phyloP scores from a whole-genome alignment of 2,113 vertebrate species.

The Ctenodactylus gundi region DNA sequence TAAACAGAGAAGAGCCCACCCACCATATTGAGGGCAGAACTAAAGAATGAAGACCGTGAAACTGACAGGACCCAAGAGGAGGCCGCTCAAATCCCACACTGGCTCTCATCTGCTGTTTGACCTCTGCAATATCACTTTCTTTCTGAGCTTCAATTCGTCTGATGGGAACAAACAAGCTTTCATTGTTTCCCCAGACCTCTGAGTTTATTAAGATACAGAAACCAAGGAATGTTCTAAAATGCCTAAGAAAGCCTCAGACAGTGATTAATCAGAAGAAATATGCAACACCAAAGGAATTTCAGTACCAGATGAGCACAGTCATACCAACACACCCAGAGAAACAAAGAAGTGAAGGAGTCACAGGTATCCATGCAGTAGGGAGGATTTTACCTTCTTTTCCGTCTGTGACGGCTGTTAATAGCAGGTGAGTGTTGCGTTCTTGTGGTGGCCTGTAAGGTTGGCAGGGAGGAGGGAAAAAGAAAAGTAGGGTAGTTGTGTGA shows the following conservation, averaged over 20 bases:
- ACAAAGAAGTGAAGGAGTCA: not conserved
- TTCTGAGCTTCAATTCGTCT: not conserved
- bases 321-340: not conserved
- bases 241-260: not conserved
- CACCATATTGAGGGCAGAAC: not conserved
- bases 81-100: accelerated
- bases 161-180: not conserved
- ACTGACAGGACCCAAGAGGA: not conserved
- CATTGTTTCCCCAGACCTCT: not conserved
- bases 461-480: not conserved
- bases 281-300: not conserved
- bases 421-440: not conserved
- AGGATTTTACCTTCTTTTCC: too few species aligned
- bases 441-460: not conserved
- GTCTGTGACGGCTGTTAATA: not conserved
- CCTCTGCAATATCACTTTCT: not conserved
- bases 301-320: not conserved
- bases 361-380: accelerated
- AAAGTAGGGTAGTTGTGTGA: not conserved
- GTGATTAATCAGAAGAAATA: not conserved
- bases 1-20: not conserved
- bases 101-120: too few species aligned
- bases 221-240: not conserved
- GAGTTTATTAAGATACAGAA: not conserved
- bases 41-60: too few species aligned